Evolutionary conservation across 2,113 vertebrate species (phyloP).

Genomic region (Paramisgurnus dabryanus): DNA sequence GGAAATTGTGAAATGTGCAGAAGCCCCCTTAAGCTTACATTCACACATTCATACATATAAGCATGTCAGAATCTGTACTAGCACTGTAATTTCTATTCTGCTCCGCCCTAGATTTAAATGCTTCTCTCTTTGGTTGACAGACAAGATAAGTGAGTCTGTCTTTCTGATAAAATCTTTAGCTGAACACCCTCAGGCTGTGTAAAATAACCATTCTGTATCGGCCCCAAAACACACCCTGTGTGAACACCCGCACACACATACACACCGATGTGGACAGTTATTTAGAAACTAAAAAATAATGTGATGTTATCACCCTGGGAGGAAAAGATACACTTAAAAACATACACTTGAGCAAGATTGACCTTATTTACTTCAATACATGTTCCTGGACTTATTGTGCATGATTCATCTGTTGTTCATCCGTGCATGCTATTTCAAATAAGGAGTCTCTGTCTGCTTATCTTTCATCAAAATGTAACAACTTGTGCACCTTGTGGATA

Average conservation of each 20-base stretch:
- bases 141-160: slow-evolving; percentile 41
- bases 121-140: slow-evolving; percentile 45
- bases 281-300: not conserved
- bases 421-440: not conserved
- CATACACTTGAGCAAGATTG: too few species aligned
- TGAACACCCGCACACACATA: slow-evolving; percentile 54
- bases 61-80: slow-evolving; percentile 2
- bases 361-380: not conserved
- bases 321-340: not conserved
- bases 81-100: not conserved
- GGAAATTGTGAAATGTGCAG: not conserved
- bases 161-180: slow-evolving; percentile 47
- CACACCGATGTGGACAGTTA: slow-evolving; percentile 41
- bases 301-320: not conserved
- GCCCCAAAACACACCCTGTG: slow-evolving; percentile 43
- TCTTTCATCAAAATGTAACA: too few species aligned
- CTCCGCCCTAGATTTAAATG: slow-evolving; percentile 22
- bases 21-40: not conserved
- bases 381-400: not conserved
- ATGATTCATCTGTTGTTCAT: not conserved
- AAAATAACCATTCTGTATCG: slow-evolving; percentile 45
- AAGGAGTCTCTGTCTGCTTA: too few species aligned
- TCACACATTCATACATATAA: not conserved
- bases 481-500: too few species aligned
- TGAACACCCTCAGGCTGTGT: slow-evolving; percentile 41